These are phyloP conservation scores for Oligia latruncula DNA, from an alignment of 2,888 invertebrate genomes.

Conservation along the genomic window DNA sequence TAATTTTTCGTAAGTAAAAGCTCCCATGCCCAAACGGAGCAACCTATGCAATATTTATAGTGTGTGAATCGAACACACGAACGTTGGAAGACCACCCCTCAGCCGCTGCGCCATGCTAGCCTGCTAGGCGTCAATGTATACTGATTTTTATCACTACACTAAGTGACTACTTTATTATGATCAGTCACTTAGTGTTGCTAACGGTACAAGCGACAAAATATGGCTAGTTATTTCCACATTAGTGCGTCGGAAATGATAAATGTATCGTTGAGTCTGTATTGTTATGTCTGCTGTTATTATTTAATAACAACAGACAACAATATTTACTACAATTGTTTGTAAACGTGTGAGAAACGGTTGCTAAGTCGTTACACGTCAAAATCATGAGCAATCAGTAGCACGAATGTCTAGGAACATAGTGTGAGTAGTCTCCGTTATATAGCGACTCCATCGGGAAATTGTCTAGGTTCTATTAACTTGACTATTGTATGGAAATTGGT, in stretches of 20 bases:
- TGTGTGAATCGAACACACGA: background rate
- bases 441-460: conserved; percentile 2
- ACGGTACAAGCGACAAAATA: background rate
- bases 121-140: background rate
- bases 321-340: background rate
- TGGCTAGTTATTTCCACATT: conserved; percentile 35
- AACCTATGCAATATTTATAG: too few relatives aligned
- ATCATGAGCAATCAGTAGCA: conserved; percentile 19
- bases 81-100: too few relatives aligned
- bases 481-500: background rate
- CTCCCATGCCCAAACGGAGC: background rate
- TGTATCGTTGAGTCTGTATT: conserved; percentile 11
- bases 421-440: background rate
- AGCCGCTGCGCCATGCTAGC: background rate
- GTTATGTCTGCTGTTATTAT: conserved; percentile 4
- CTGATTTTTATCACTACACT: background rate
- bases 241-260: conserved; percentile 17
- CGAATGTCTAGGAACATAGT: background rate
- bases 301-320: conserved; percentile 22
- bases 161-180: background rate
- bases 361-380: conserved; percentile 4
- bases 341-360: conserved; percentile 11
- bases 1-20: background rate
- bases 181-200: background rate
- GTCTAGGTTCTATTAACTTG: background rate